These are phyloP conservation scores for Nasonia longicornis DNA, from an alignment of 1,140 invertebrate genomes.

Conservation along the genomic window DNA sequence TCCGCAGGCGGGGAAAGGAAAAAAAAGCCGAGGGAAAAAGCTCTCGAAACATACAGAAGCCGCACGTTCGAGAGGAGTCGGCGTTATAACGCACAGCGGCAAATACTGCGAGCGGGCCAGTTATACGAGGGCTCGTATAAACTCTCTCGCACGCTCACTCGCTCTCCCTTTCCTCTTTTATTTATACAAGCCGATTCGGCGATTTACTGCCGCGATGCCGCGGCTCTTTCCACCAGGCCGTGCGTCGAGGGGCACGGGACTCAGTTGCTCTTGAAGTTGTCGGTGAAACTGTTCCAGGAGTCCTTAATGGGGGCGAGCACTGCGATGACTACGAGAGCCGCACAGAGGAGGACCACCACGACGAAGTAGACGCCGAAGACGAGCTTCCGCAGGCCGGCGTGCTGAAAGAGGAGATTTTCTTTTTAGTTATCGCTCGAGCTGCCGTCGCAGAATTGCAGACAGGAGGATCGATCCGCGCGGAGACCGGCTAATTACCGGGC, in stretches of 20 bases:
- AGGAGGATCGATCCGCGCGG: not conserved
- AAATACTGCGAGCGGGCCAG: not conserved
- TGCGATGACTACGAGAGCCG: constrained; percentile 78
- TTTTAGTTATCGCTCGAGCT: no score
- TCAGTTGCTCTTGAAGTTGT: constrained; percentile 29
- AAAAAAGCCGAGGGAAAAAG: not conserved
- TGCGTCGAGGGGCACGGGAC: not conserved
- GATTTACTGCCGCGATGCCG: not conserved
- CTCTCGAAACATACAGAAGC: not conserved
- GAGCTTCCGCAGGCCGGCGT: constrained; percentile 78
- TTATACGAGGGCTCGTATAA: not conserved
- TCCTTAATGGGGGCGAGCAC: constrained; percentile 81
- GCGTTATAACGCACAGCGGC: not conserved
- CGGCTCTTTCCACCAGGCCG: not conserved
- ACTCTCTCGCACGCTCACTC: not conserved
- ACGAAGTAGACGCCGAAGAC: constrained; percentile 81
- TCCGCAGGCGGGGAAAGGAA: not conserved
- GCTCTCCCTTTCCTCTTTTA: not conserved
- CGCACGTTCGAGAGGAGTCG: not conserved
- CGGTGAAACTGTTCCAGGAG: constrained; percentile 61
- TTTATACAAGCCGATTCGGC: not conserved
- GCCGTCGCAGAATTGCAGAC: not conserved
- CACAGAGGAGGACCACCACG: constrained; percentile 74
- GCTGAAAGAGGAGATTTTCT: constrained; percentile 71
- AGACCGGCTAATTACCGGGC: constrained; percentile 14